These are phyloP conservation scores for Gnathochromis pfefferi DNA, from an alignment of 2,113 vertebrate species.

Conservation along the genomic window DNA sequence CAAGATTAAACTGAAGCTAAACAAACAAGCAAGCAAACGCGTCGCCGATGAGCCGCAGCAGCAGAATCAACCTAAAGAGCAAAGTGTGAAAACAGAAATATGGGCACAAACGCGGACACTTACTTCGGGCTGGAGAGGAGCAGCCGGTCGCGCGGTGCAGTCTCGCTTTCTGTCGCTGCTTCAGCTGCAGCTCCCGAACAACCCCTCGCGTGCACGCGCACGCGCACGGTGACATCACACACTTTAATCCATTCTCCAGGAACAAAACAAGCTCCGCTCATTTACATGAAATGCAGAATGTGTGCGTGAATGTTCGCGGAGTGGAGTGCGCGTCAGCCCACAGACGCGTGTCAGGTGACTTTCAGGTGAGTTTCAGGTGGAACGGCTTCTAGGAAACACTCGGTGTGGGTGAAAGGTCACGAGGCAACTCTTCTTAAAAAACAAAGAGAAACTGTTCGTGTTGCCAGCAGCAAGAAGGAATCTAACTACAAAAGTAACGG, in stretches of 20 bases:
- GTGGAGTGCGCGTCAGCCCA: neutral
- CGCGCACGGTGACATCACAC: constrained; percentile 13
- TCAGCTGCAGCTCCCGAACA: neutral
- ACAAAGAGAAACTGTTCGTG: neutral
- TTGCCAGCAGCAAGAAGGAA: neutral
- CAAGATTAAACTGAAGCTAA: neutral
- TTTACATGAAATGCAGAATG: neutral
- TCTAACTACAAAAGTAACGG: neutral
- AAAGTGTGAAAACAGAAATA: neutral
- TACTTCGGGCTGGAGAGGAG: constrained; percentile 24
- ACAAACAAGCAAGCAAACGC: neutral
- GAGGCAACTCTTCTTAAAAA: accelerated
- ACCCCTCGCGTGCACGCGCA: neutral
- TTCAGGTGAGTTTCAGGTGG: neutral
- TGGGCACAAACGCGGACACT: neutral
- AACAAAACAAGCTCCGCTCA: constrained; percentile 15
- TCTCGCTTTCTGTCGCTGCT: constrained; percentile 17
- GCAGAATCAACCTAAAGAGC: accelerated
- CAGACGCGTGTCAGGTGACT: neutral
- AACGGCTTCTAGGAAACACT: neutral
- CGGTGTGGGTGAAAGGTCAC: neutral
- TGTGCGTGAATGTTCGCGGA: neutral
- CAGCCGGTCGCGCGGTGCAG: constrained; percentile 21
- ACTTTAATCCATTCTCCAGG: constrained; percentile 2
- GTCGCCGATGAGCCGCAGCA: neutral